Conservation (phyloP, 2,797 vertebrate genomes). For the Myiotriccus ornatus region DNA sequence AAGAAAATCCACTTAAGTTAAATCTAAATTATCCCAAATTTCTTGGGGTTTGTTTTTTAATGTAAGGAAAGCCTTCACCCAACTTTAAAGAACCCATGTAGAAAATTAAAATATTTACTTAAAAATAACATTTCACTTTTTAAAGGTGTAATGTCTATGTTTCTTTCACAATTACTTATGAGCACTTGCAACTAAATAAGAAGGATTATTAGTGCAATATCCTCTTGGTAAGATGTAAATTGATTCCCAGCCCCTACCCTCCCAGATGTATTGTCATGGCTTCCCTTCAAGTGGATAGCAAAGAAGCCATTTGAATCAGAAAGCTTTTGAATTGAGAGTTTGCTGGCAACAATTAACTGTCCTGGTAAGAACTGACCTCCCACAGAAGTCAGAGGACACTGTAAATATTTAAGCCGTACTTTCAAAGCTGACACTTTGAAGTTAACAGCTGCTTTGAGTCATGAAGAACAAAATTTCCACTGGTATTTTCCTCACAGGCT, state of each 20-base stretch:
- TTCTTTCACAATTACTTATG: neutral
- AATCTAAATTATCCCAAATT: neutral
- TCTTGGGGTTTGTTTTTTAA: neutral
- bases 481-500: neutral
- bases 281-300: neutral
- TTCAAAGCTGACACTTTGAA: neutral
- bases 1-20: neutral
- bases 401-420: constrained; percentile 45
- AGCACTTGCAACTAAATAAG: neutral
- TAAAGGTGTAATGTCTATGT: neutral
- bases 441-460: neutral
- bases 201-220: neutral
- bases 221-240: neutral
- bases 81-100: neutral
- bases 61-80: neutral
- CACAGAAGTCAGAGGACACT: neutral
- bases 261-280: neutral
- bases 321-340: neutral
- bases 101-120: neutral
- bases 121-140: neutral
- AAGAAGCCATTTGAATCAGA: neutral
- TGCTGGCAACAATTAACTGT: constrained; percentile 31
- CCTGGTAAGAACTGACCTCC: constrained; percentile 14
- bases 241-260: neutral
- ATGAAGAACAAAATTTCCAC: neutral